phyloP scores from a whole-genome alignment of 2,113 vertebrate species.

The Halcyon malimbica region DNA sequence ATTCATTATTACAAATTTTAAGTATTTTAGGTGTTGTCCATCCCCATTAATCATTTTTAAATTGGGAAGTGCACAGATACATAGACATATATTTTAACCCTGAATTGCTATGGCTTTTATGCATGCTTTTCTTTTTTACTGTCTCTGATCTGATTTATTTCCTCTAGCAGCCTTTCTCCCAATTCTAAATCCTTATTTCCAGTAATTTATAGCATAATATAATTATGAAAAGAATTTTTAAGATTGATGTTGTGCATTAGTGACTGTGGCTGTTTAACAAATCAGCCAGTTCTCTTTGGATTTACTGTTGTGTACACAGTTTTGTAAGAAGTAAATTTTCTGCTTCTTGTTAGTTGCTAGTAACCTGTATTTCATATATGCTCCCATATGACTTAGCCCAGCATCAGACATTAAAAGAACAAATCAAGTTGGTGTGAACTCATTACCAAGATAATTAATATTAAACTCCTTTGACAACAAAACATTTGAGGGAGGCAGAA shows the following conservation, averaged over 20 bases:
- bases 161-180: background rate
- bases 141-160: slow-evolving; percentile 14
- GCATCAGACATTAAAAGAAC: background rate
- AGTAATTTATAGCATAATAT: slow-evolving; percentile 7
- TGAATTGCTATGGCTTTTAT: background rate
- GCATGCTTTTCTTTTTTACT: background rate
- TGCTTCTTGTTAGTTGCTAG: background rate
- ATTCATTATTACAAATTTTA: slow-evolving; percentile 2
- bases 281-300: background rate
- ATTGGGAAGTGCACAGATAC: background rate
- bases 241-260: background rate
- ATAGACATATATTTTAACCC: background rate
- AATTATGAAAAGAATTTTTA: background rate
- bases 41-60: slow-evolving; percentile 15
- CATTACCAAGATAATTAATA: background rate
- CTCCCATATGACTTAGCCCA: background rate
- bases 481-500: background rate
- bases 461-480: background rate
- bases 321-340: background rate
- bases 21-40: background rate
- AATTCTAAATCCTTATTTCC: slow-evolving; percentile 19
- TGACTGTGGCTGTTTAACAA: background rate
- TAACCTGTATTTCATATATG: background rate
- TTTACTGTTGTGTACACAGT: background rate
- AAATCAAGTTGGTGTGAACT: background rate